Base-by-base conservation (phyloP, 2,797 vertebrate species). In the Rhinogobio ventralis region DNA sequence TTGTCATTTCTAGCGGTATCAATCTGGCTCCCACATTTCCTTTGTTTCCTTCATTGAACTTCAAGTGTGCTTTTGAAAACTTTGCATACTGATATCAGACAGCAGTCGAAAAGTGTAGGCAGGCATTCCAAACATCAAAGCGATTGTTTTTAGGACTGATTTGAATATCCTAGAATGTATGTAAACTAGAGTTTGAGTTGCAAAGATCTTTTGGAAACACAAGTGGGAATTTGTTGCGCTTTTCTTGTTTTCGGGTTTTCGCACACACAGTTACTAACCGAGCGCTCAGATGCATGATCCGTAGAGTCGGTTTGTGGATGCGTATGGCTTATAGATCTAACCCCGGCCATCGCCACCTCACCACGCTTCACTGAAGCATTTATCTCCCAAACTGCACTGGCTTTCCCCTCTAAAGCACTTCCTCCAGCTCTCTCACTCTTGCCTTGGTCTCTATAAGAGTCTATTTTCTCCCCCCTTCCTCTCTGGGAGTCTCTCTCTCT, bases 301-400 rank as follows among this genome's bases (percentile, higher is more conserved):
- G 9, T 76, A 25, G 45, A 85, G 75, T 80, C 68, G 57, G 49
- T 55, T n/a, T 46, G 60, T 84, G 84, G 82, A 87, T 76, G 76
- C 30, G 68, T 74, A 62, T 79, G 60, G 72, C 83, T 84, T 83
- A 85, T 80, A 60, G 85, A 83, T 87, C 85, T 81, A 72, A 81
- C 81, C 77, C 64, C 36, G 46, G 74, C 79, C 79, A 89, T 88
- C 66, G n/a, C 67, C 69, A 86, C 74, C 86, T n/a, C 79, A 86
- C 87, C 85, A 76, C 39, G 82, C 86, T 71, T 87, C 86, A 80
- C 49, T 83, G 80, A 80, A 72, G 81, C 51, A 74, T 87, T 84
- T 88, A 87, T 89, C 87, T 80, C 84, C 73, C 84, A 87, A 82
- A 89, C 82, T 69, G 83, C 72, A 83, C 72, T 62, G 46, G 85